Base-by-base conservation (phyloP, 2,888 invertebrate genomes). In the Chloromyia formosa region DNA sequence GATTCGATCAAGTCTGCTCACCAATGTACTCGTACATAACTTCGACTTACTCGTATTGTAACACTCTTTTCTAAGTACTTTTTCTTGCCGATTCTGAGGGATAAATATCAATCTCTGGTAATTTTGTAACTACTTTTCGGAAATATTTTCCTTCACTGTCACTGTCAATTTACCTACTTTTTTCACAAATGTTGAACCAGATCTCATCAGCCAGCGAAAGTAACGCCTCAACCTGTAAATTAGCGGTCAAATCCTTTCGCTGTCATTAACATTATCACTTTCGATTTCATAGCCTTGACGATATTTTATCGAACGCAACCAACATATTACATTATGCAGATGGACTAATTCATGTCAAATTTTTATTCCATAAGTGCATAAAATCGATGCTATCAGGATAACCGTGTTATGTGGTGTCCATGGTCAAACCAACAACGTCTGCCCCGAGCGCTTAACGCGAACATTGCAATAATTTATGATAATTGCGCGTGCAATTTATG, bases 401-500 rank as follows among this genome's bases (percentile, higher is more conserved):
- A 66, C 22, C n/a, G 22, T 62, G 35, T 7, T 35, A 7, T 35
- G 27, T n/a, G n/a, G n/a, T n/a, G n/a, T n/a, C 27, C 2, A 35
- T 35, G 27, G 27, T n/a, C 40, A 16, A 40, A 49, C 45, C 5
- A 14, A 23, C 62, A 40, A 23, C 62, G 14, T 16, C 66, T 45
- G 22, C 22, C 20, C 66, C 22, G 49, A 35, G 66, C 66, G 49
- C 66, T 49, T 9, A 45, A 49, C 66, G 22, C 49, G 66, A 66
- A 18, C 66, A 42, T 22, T 22, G 49, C 49, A 49, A 66, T 66
- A 66, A 66, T 66, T 66, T 66, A 66, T 66, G 66, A 49, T 66
- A 66, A 66, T 66, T 66, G 66, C 66, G 66, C 66, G 66, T 66
- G 45, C 66, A 66, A 49, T 66, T 66, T 66, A 66, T 66, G 66